Evolutionary conservation across 2,888 invertebrate genomes (phyloP), one percentile per base, ranked within the genome.

Genomic region (Chirona hameri): DNA sequence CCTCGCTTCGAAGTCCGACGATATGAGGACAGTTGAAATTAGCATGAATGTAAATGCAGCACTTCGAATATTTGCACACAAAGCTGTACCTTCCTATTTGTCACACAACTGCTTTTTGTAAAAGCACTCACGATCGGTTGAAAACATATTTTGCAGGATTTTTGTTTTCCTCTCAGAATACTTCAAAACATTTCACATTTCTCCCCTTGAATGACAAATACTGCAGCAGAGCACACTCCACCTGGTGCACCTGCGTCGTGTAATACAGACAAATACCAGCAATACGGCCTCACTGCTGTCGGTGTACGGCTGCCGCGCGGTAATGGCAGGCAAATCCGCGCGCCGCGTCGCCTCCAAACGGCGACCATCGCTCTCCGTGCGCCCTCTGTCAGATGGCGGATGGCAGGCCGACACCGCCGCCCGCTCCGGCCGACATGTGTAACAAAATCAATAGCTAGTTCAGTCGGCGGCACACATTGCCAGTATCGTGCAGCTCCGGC

Each of bases 391-490:
- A 76, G 24, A 39, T 24, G 9, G 76, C 46, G 10, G 76, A 69
- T 15, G 29, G 27, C 29, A 18, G 27, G 9, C 76, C 3, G 39
- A n/a, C n/a, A n/a, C n/a, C n/a, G n/a, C n/a, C n/a, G 4, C 21
- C 14, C 31, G 31, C 31, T 15, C 72, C 65, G 31, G 76, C 24
- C 39, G 39, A 39, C 76, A 46, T 18, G 24, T 76, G 76, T 76
- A 76, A 46, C 76, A 76, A 76, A 76, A 76, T 76, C 76, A 76
- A 76, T 76, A 76, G 46, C 76, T 12, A 52, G 39, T 76, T 76
- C 24, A 46, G 76, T 46, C 24, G 76, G 24, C 76, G 4, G 24
- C 46, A 15, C 76, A 46, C 15, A 72, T 31, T 72, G 18, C 52
- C 52, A 1, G 52, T 52, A 52, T 52, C 52, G 52, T 18, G 18